phyloP scores from a whole-genome alignment of 2,797 vertebrate genomes.

The Poecilia picta region DNA sequence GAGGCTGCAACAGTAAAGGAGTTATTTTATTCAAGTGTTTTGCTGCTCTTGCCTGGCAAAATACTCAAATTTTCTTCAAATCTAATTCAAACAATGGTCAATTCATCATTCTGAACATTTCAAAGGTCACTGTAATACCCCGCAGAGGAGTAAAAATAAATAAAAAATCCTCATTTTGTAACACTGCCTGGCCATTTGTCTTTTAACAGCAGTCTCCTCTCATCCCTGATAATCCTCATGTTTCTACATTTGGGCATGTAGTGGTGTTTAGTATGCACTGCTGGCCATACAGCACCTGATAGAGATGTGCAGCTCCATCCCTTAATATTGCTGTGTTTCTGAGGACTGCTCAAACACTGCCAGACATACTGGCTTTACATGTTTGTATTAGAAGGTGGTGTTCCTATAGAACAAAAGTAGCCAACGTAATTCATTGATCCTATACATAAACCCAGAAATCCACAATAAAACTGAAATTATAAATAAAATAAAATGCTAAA shows the following conservation, averaged over 20 bases:
- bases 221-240: constrained; percentile 64
- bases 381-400: background rate
- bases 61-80: constrained; percentile 18
- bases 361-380: constrained; percentile 31
- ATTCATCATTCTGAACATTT: constrained; percentile 30
- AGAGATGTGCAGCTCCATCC: constrained; percentile 57
- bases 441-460: constrained; percentile 7
- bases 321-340: constrained; percentile 46
- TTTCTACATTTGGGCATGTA: constrained; percentile 56
- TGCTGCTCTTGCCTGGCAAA: constrained; percentile 26
- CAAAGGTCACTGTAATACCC: constrained; percentile 50
- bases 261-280: constrained; percentile 73
- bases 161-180: constrained; percentile 43
- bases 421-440: background rate
- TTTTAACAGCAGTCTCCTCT: constrained; percentile 54
- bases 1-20: constrained; percentile 20
- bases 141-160: constrained; percentile 19
- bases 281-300: constrained; percentile 59
- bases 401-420: constrained; percentile 17
- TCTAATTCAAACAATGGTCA: constrained; percentile 26
- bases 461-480: constrained; percentile 9
- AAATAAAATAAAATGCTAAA: background rate
- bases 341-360: constrained; percentile 31
- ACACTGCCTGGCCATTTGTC: constrained; percentile 41
- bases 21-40: constrained; percentile 8